Conservation (phyloP, 2,888 invertebrate species). For the Drosophila prostipennis region DNA sequence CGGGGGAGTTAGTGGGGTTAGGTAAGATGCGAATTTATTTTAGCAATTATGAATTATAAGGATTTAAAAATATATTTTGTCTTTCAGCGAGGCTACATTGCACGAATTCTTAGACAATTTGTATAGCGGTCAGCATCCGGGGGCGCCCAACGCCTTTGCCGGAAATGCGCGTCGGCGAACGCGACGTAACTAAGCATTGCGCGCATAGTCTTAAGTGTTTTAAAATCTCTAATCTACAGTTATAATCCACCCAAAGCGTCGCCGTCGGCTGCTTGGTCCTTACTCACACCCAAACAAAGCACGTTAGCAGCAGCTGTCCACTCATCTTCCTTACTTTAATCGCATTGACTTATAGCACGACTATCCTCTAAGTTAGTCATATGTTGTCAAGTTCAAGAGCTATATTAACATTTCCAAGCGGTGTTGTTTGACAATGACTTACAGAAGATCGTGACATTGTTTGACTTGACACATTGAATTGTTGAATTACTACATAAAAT, state of each 20-base stretch:
- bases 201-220: slow-evolving; percentile 58
- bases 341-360: slow-evolving; percentile 1
- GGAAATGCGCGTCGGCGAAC: slow-evolving; percentile 80
- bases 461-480: slow-evolving; percentile 29
- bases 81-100: slow-evolving; percentile 81
- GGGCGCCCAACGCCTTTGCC: slow-evolving; percentile 75
- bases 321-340: slow-evolving; percentile 31
- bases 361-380: not conserved
- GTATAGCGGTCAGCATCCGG: slow-evolving; percentile 84
- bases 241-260: slow-evolving; percentile 43
- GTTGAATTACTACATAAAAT: slow-evolving; percentile 42
- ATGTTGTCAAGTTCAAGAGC: slow-evolving; percentile 18
- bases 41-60: not conserved
- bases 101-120: slow-evolving; percentile 84
- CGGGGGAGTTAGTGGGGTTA: slow-evolving; percentile 57
- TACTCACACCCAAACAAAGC: slow-evolving; percentile 33
- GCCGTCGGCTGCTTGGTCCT: slow-evolving; percentile 41
- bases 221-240: slow-evolving; percentile 70
- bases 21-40: slow-evolving; percentile 45
- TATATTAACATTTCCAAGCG: slow-evolving; percentile 12
- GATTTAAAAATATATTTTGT: not conserved
- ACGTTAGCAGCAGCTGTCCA: slow-evolving; percentile 25
- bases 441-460: slow-evolving; percentile 27
- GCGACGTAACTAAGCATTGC: slow-evolving; percentile 79
- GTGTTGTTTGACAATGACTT: slow-evolving; percentile 34